Conservation (phyloP, 2,797 vertebrate species). For the Periophthalmus magnuspinnatus region DNA sequence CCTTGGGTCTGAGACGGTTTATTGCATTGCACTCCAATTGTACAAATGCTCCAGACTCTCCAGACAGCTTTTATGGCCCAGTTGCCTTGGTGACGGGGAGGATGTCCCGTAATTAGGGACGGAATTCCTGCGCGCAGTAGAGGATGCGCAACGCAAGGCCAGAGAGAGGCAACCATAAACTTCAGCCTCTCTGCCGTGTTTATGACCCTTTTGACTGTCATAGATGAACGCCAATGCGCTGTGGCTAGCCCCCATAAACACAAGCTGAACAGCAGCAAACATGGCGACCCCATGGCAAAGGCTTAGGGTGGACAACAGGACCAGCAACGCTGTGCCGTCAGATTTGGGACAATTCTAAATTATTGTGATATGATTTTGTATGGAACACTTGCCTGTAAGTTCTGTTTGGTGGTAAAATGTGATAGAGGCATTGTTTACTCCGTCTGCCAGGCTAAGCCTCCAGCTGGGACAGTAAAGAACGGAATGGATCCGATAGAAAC, state of each 20-base stretch:
- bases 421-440: not conserved
- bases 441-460: not conserved
- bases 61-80: conserved; percentile 87
- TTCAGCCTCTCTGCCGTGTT: conserved; percentile 76
- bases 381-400: not conserved
- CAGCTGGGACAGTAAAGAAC: conserved; percentile 9
- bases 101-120: conserved; percentile 91
- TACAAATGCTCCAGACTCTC: conserved; percentile 84
- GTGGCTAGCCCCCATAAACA: conserved; percentile 75
- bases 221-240: conserved; percentile 80
- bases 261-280: conserved; percentile 76
- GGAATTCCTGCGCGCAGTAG: conserved; percentile 87
- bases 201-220: conserved; percentile 79
- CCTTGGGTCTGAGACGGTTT: conserved; percentile 86
- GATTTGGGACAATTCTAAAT: not conserved
- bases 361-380: not conserved
- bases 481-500: not conserved
- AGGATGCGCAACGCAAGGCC: conserved; percentile 82
- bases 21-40: conserved; percentile 83
- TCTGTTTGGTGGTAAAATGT: not conserved
- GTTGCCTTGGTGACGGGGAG: conserved; percentile 87
- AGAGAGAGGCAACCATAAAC: conserved; percentile 80
- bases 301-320: conserved; percentile 46
- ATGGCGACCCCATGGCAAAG: conserved; percentile 65
- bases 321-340: conserved; percentile 43